Percentiles rank a stretch among this genome's conserved stretches.
phyloP scores from a whole-genome alignment of 37 sponge, comb jelly and placozoan species.

The Theonella swinhoei region DNA sequence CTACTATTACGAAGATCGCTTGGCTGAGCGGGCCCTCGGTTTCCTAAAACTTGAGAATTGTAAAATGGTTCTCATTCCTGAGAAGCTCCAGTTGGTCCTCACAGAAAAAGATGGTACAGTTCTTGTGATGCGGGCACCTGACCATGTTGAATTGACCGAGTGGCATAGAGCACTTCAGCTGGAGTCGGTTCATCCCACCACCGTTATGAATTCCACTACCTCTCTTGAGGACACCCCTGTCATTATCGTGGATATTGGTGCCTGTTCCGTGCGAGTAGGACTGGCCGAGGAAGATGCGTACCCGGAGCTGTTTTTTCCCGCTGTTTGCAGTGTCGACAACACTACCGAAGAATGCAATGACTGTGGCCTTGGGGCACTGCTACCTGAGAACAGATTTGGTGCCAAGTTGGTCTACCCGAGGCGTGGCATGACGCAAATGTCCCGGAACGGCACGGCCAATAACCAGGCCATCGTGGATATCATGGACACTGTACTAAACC shows the following conservation, averaged over 20 bases:
- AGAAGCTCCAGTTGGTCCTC: conserved; percentile 40
- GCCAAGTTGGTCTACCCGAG: conserved; percentile 58
- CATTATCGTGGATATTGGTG: conserved; percentile 80
- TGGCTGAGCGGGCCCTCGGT: conserved; percentile 40
- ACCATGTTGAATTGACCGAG: conserved; percentile 24
- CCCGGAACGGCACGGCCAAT: background rate
- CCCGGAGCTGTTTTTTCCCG: conserved; percentile 83
- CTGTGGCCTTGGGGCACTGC: conserved; percentile 54
- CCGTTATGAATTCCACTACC: background rate
- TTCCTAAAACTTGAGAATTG: conserved; percentile 34
- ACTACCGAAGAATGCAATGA: conserved; percentile 21
- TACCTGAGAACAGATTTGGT: conserved; percentile 42
- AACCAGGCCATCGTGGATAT: conserved; percentile 22
- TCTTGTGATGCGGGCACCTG: conserved; percentile 45
- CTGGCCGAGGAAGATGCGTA: conserved; percentile 58
- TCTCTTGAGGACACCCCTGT: conserved; percentile 16
- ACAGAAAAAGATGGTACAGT: conserved; percentile 24
- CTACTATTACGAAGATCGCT: conserved; percentile 74
- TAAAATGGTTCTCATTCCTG: conserved; percentile 15
- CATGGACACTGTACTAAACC: conserved; percentile 1
- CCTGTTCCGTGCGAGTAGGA: conserved; percentile 80
- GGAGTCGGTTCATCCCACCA: conserved; percentile 71
- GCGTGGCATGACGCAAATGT: conserved; percentile 47
- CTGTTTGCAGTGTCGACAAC: conserved; percentile 58
- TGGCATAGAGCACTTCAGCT: conserved; percentile 63